Conservation (phyloP, 1,140 invertebrate species). For the Hyles euphorbiae region DNA sequence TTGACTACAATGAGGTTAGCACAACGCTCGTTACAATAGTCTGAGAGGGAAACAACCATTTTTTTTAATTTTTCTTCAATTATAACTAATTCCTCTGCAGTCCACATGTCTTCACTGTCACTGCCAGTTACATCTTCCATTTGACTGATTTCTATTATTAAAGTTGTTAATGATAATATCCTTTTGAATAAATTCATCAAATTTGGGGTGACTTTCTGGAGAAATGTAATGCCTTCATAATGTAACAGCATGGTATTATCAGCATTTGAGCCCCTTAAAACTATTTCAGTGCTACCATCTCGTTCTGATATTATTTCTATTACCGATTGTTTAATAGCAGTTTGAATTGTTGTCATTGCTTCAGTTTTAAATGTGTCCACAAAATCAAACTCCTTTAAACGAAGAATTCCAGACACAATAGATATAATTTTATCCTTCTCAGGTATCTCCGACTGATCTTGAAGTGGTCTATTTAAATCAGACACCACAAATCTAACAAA, state of each 20-base stretch:
- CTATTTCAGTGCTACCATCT: conserved; percentile 80
- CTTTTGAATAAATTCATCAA: conserved; percentile 78
- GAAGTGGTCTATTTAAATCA: conserved; percentile 92
- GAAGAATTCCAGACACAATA: conserved; percentile 91
- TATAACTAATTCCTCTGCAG: conserved; percentile 80
- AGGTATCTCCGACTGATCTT: conserved; percentile 78
- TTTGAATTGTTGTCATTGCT: conserved; percentile 90
- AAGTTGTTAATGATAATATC: conserved; percentile 82
- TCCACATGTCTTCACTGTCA: conserved; percentile 82
- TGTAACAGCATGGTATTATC: conserved; percentile 81
- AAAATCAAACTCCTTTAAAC: conserved; percentile 91
- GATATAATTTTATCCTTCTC: conserved; percentile 91
- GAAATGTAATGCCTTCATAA: conserved; percentile 87
- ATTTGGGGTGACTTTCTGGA: conserved; percentile 84
- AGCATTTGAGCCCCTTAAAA: conserved; percentile 79
- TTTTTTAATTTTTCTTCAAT: conserved; percentile 84
- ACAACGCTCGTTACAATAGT: conserved; percentile 94
- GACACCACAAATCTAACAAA: conserved; percentile 94
- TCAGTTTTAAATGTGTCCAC: conserved; percentile 93
- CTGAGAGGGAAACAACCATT: conserved; percentile 86
- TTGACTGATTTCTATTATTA: conserved; percentile 77
- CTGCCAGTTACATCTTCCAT: conserved; percentile 76
- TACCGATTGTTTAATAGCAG: conserved; percentile 91
- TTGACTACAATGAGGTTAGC: conserved; percentile 89
- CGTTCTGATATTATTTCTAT: conserved; percentile 86